A percentile compares a stretch with the other conserved stretches of the same genome.
phyloP scores from a whole-genome alignment of 1,140 invertebrate genomes.

The Plodia interpunctella region DNA sequence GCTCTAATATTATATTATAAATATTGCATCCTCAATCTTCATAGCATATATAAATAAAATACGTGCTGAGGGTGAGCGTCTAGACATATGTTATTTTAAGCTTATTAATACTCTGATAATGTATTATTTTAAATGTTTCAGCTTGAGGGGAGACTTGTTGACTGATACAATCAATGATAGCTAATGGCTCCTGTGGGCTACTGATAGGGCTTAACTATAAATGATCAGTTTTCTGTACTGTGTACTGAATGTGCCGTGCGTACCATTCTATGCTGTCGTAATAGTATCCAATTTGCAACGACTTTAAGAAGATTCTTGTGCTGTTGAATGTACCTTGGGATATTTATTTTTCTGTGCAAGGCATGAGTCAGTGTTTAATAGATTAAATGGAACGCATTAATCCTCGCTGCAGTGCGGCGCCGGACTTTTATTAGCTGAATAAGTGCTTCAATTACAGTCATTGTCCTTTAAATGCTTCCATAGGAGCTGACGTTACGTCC shows the following conservation, averaged over 20 bases:
- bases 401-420: constrained; percentile 39
- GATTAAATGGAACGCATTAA: constrained; percentile 67
- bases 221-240: background rate
- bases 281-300: too few species aligned
- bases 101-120: background rate
- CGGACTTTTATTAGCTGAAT: constrained; percentile 54
- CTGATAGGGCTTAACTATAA: constrained; percentile 2
- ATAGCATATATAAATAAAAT: too few species aligned
- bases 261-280: too few species aligned
- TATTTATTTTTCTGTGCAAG: constrained; percentile 5
- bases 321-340: background rate
- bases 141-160: background rate
- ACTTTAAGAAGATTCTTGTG: too few species aligned
- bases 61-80: too few species aligned
- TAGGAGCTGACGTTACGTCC: background rate
- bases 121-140: background rate
- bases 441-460: constrained; percentile 56
- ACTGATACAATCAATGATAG: background rate
- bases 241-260: too few species aligned
- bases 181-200: background rate
- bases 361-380: constrained; percentile 52
- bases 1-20: too few species aligned
- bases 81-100: too few species aligned
- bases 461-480: constrained; percentile 32
- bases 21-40: too few species aligned